A percentile compares a stretch with the other conserved stretches of the same genome.
Evolutionary conservation across 2,113 vertebrate species (phyloP).

Genomic region (Percina caprodes): DNA sequence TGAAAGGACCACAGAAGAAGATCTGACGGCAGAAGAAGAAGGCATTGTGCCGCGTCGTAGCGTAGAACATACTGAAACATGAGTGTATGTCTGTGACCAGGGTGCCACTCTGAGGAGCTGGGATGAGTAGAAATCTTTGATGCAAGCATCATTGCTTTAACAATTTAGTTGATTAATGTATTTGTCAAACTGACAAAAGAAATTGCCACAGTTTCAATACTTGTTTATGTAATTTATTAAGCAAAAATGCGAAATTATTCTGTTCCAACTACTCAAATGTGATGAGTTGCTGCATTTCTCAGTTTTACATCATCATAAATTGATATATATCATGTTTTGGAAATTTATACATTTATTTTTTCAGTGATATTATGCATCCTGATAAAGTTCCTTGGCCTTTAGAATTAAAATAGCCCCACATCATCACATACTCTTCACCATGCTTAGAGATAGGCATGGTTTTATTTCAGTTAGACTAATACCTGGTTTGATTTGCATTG

Average conservation of each 20-base stretch:
- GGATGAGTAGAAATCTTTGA: conserved; percentile 26
- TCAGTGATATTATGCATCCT: too few species aligned
- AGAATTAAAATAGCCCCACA: too few species aligned
- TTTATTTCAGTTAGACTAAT: too few species aligned
- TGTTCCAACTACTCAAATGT: background rate
- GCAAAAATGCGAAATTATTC: background rate
- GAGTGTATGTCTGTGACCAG: conserved; percentile 32
- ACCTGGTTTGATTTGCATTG: too few species aligned
- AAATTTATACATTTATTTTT: too few species aligned
- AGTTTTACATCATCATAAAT: background rate
- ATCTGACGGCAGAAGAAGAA: conserved; percentile 29
- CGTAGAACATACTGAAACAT: conserved; percentile 49
- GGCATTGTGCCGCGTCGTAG: conserved; percentile 1
- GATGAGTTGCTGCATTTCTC: conserved; percentile 12
- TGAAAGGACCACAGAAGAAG: conserved; percentile 47
- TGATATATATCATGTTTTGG: too few species aligned
- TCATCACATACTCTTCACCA: too few species aligned
- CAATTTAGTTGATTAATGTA: conserved; percentile 10
- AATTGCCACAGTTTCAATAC: conserved; percentile 6
- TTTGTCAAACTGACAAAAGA: conserved; percentile 5
- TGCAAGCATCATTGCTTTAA: conserved; percentile 7
- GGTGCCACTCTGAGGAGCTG: background rate
- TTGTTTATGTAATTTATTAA: conserved; percentile 9
- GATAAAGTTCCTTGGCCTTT: too few species aligned
- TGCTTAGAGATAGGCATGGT: too few species aligned